Base-by-base conservation (phyloP, 2,888 invertebrate genomes). In the Sussaba pulchella region DNA sequence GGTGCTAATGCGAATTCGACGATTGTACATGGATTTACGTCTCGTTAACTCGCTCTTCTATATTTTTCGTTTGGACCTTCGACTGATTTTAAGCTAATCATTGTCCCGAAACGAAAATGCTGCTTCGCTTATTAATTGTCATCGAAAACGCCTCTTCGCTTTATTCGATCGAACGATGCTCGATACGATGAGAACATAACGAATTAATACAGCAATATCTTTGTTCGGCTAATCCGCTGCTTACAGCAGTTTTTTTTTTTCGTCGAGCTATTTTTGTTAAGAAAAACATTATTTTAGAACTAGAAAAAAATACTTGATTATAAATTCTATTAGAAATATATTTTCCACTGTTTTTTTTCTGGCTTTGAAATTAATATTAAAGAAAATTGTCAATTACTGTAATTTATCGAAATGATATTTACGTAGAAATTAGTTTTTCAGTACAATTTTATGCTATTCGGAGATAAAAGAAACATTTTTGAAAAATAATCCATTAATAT, bases 111-210 rank as follows among this genome's bases (percentile, higher is more conserved):
- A 36, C 57, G 57, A 36, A 12, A 10, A 36, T 17, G 57, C 19
- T n/a, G n/a, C n/a, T n/a, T n/a, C 14, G 31, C 54, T 9, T 24
- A 10, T 21, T 63, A 45, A 2, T 31, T 3, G 21, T 41, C 21
- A 39, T 75, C 71, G 66, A 9, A 41, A 54, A 59, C 12, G 79
- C 81, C 74, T 83, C 81, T 70, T 81, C 76, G 78, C 76, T 36
- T 45, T 39, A 52, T 74, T 52, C 59, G 73, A 81, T 81, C 77
- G 76, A 83, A 78, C 67, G 80, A 75, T 67, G 54, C 41, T 82
- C 74, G 78, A 57, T 66, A 50, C 52, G 59, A 54, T 31, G 64
- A 64, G 26, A 52, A 52, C 19, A 67, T 47, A 67, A 67, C 71
- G 57, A 66, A 64, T 73, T 57, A 67, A 72, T 31, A 54, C 54